Percentiles rank a stretch among this genome's conserved stretches.
phyloP scores from a whole-genome alignment of 92 coral and sea anemone species.

The Porites lobata region DNA sequence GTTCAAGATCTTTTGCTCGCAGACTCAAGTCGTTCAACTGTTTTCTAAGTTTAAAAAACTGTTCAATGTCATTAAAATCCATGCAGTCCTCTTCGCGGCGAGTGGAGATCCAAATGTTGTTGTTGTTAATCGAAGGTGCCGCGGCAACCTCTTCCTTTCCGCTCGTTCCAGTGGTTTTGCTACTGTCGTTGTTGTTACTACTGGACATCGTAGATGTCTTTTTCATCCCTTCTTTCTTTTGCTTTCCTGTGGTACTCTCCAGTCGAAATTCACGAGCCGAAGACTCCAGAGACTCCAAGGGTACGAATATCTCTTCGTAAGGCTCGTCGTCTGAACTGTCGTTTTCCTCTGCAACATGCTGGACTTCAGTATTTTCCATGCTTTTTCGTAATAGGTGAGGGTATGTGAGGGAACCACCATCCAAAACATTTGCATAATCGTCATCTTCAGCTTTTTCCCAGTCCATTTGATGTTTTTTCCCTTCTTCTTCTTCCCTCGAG shows the following conservation, averaged over 20 bases:
- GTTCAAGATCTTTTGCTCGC: conserved; percentile 1
- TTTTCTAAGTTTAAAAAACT: not conserved
- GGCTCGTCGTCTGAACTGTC: not conserved
- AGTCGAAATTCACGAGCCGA: not conserved
- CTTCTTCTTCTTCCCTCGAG: not conserved
- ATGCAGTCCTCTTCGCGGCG: conserved; percentile 36
- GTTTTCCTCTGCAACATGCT: not conserved
- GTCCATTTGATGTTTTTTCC: too few relatives aligned
- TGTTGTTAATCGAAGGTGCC: not conserved
- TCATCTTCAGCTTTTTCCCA: not conserved
- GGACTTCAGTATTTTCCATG: not conserved
- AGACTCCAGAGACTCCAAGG: too few relatives aligned
- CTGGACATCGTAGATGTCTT: not conserved
- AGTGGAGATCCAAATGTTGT: not conserved
- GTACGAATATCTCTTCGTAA: conserved; percentile 8
- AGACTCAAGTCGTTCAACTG: not conserved
- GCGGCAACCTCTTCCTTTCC: not conserved
- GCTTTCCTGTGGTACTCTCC: not conserved
- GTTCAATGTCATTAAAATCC: conserved; percentile 26
- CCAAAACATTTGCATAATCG: too few relatives aligned
- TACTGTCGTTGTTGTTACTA: too few relatives aligned
- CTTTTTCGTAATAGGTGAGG: not conserved
- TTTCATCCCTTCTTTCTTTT: not conserved
- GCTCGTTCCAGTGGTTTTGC: too few relatives aligned
- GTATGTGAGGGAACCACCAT: too few relatives aligned